Percentiles rank a stretch among this genome's conserved stretches.
phyloP scores from a whole-genome alignment of 1,140 invertebrate species.

The Plodia interpunctella region DNA sequence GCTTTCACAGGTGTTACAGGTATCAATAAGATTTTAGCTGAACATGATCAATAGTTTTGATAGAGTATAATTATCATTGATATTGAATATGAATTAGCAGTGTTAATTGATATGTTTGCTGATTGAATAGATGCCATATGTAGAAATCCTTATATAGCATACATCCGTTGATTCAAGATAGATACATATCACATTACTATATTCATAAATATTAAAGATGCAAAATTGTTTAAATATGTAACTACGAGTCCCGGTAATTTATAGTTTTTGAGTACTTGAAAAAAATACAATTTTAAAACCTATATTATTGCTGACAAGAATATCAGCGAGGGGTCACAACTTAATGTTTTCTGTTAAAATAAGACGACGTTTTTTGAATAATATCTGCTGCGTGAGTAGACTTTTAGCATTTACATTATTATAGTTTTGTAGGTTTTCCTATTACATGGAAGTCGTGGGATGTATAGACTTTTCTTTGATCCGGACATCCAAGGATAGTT shows the following conservation, averaged over 20 bases:
- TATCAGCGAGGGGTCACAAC: slow-evolving; percentile 51
- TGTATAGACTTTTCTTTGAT: too few species aligned
- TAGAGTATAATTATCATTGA: background rate
- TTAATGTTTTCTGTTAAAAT: slow-evolving; percentile 63
- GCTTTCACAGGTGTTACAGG: slow-evolving; percentile 69
- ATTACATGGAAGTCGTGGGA: too few species aligned
- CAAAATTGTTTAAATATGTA: slow-evolving; percentile 10
- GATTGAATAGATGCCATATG: background rate
- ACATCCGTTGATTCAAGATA: slow-evolving; percentile 10
- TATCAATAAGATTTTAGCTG: slow-evolving; percentile 51
- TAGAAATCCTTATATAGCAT: slow-evolving; percentile 8
- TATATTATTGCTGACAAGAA: slow-evolving; percentile 59
- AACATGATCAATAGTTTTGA: background rate
- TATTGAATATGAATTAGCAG: background rate
- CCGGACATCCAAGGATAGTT: too few species aligned
- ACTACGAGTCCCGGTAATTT: background rate
- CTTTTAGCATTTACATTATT: background rate
- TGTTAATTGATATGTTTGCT: slow-evolving; percentile 1
- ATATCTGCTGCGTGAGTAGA: slow-evolving; percentile 48
- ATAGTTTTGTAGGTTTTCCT: background rate
- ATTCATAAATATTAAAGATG: background rate
- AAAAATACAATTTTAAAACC: slow-evolving; percentile 25
- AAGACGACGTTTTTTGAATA: slow-evolving; percentile 56
- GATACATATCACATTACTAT: slow-evolving; percentile 4
- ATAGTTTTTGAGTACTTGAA: slow-evolving; percentile 1